phyloP scores from a whole-genome alignment of 2,113 vertebrate genomes.

The Bostrychus sinensis region DNA sequence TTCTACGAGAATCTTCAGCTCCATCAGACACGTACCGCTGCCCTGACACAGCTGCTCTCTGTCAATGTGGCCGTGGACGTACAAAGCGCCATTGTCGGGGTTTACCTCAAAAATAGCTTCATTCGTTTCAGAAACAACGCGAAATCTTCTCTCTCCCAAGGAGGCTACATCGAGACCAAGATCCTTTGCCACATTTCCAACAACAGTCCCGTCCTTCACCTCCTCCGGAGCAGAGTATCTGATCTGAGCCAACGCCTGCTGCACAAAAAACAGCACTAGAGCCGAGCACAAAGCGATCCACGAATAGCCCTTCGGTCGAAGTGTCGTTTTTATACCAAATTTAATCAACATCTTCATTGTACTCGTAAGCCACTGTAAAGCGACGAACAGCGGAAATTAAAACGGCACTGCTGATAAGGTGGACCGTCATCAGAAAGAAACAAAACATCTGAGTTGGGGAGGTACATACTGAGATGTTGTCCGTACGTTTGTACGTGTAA shows the following conservation, averaged over 20 bases:
- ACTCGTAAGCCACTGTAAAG: slow-evolving; percentile 20
- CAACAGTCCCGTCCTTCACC: slow-evolving; percentile 66
- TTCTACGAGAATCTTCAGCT: too few relatives aligned
- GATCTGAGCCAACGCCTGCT: slow-evolving; percentile 45
- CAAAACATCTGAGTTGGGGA: too few relatives aligned
- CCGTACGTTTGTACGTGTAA: too few relatives aligned
- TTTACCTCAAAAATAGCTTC: slow-evolving; percentile 74
- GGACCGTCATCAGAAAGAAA: too few relatives aligned
- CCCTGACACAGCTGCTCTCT: too few relatives aligned
- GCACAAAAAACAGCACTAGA: slow-evolving; percentile 27
- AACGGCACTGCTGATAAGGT: too few relatives aligned
- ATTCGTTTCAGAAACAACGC: slow-evolving; percentile 60
- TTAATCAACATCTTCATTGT: too few relatives aligned
- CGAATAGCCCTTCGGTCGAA: slow-evolving; percentile 20
- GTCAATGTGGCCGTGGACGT: too few relatives aligned
- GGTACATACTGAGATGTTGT: too few relatives aligned
- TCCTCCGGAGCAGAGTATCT: slow-evolving; percentile 76
- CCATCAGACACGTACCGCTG: too few relatives aligned
- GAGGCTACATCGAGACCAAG: slow-evolving; percentile 65
- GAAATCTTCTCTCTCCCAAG: slow-evolving; percentile 58
- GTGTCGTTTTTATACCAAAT: too few relatives aligned
- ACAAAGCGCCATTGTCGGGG: slow-evolving; percentile 72
- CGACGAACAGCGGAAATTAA: too few relatives aligned
- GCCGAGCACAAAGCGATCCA: background rate
- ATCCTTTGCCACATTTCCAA: slow-evolving; percentile 77